Conservation (phyloP, 2,888 invertebrate genomes). For the Lepidochitona cinerea region DNA sequence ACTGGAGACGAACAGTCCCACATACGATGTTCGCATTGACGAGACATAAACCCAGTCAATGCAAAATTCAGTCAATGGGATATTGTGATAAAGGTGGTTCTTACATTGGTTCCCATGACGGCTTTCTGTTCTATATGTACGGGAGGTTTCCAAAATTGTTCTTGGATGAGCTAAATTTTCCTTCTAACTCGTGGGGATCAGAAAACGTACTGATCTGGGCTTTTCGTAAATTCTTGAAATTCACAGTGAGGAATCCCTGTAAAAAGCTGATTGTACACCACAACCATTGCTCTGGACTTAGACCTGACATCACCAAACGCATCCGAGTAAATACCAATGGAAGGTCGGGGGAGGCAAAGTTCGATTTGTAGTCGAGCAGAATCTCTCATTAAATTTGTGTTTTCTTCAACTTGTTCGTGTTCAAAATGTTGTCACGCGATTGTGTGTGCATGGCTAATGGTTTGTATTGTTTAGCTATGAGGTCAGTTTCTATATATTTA, state of each 20-base stretch:
- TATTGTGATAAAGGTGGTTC: not conserved
- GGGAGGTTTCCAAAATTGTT: not conserved
- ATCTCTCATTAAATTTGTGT: no score
- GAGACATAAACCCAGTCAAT: not conserved
- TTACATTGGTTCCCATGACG: not conserved
- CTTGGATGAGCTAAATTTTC: not conserved
- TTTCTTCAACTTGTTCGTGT: no score
- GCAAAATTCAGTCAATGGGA: not conserved
- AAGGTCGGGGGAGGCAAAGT: not conserved
- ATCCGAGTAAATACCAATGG: not conserved
- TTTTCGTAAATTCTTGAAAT: not conserved
- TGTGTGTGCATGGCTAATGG: no score
- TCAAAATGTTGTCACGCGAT: no score
- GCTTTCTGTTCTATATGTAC: not conserved
- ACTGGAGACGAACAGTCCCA: not conserved
- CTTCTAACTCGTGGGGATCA: not conserved
- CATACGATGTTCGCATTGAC: not conserved
- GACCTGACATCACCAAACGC: not conserved
- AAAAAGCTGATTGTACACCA: not conserved
- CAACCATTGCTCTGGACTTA: not conserved
- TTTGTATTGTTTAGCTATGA: no score
- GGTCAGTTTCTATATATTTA: no score
- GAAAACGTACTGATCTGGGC: not conserved
- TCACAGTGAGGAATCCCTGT: not conserved
- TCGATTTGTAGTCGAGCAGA: no score